phyloP scores from a whole-genome alignment of 2,888 invertebrate species.

The Brachyptera risi region DNA sequence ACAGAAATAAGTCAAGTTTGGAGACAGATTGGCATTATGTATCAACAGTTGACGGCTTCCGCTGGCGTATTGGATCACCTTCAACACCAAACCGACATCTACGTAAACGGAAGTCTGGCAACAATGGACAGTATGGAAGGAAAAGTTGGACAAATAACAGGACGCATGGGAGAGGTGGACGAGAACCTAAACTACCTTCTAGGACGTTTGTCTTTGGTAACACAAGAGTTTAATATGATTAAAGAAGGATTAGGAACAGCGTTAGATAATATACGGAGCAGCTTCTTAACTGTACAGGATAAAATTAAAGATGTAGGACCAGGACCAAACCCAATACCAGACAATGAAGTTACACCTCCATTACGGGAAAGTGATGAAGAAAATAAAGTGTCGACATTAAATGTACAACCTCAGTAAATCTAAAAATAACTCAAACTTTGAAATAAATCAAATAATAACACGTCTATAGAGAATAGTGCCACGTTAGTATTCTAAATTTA shows the following conservation, averaged over 20 bases:
- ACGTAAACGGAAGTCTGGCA: conserved; percentile 71
- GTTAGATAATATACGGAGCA: conserved; percentile 63
- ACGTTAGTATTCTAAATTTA: conserved; percentile 7
- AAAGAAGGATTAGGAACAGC: conserved; percentile 70
- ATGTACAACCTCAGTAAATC: not conserved
- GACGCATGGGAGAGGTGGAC: conserved; percentile 71
- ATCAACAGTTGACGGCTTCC: conserved; percentile 73
- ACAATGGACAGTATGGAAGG: conserved; percentile 75
- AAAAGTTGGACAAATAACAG: conserved; percentile 73
- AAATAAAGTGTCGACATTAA: conserved; percentile 20
- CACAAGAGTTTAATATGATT: conserved; percentile 80
- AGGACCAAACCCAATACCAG: conserved; percentile 47
- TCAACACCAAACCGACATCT: conserved; percentile 70
- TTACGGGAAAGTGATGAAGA: conserved; percentile 21
- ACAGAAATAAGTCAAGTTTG: conserved; percentile 80
- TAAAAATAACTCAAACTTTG: not conserved
- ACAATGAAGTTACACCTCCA: conserved; percentile 40
- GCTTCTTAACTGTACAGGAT: conserved; percentile 59
- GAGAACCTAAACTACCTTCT: conserved; percentile 78
- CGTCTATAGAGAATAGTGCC: not conserved
- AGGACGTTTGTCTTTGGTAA: conserved; percentile 72
- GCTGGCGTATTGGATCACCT: conserved; percentile 70
- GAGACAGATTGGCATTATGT: conserved; percentile 87
- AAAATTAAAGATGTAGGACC: conserved; percentile 44
- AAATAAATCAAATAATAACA: not conserved